Evolutionary conservation across 1,140 invertebrate genomes (phyloP), one percentile per base, ranked within the genome.

Genomic region (Heliconius nattereri): DNA sequence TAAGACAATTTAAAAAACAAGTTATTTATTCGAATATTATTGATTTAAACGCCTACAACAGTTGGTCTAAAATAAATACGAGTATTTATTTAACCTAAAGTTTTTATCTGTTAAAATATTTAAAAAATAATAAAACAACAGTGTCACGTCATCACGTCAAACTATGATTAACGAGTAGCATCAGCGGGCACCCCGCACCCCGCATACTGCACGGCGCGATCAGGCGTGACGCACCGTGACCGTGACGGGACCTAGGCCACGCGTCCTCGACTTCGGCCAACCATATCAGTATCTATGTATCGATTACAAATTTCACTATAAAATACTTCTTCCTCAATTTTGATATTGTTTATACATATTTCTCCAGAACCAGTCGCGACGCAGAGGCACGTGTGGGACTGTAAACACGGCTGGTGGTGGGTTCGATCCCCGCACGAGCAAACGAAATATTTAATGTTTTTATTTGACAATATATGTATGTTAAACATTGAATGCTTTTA

Each of bases 221-320:
- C 86, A 88, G 85, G 89, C 89, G 84, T 90, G 85, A 89, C 85
- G 85, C 81, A 78, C 35, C 40, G 78, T 84, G 89, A 83, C 90
- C 91, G 84, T 90, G 89, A 85, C 83, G 84, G 81, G 87, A 88
- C 89, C 89, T 89, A 89, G 86, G 87, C 78, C 86, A 81, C 81
- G 60, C 87, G 88, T 90, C 90, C 90, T 90, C 90, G 89, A 78
- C 78, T 85, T 88, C 87, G 86, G 71, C 85, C 84, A 85, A 90
- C 90, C 91, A 88, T 88, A 88, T 89, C 89, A 84, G 85, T 78
- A 82, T 54, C 60, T 66, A 29, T 16, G 60, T 29, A 66, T 66
- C 23, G 60, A 66, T 66, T 37, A 71, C 71, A 71, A 71, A 71
- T 37, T 71, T 71, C 60, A 66, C 60, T 29, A 26, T 66, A 66